Evolutionary conservation across 2,113 vertebrate species (phyloP), one percentile per base, ranked within the genome.

Genomic region (Pomatorhinus ruficollis): DNA sequence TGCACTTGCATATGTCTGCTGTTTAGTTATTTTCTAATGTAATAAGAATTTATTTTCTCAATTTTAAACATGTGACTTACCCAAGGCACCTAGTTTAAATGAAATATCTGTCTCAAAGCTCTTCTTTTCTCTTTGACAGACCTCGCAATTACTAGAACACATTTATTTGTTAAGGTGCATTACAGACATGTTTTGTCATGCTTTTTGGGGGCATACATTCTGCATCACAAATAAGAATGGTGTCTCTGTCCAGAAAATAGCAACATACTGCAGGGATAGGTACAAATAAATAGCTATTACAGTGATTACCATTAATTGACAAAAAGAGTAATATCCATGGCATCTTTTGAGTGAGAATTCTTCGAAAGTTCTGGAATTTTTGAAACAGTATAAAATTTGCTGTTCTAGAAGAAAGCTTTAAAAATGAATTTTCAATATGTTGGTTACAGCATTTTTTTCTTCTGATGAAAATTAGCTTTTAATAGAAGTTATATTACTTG

Each of bases 31-130:
- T 94, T 92, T 77, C 82, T 90, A 89, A 85, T 81, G 66, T 95
- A 93, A 90, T 72, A 95, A 88, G 39, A 74, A 75, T 89, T 93
- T 96, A 76, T 93, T 95, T 89, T 94, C 92, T 89, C 60, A 72
- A 5, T 87, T 72, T 94, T 68, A 90, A 91, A 63, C 68, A 54
- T 77, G 25, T 82, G 59, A 65, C 94, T 96, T 68, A 89, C 89
- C 83, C 90, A 74, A 81, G 89, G 60, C 39, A 90, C 47, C 66
- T 83, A 88, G 39, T 95, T 95, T 95, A 94, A 94, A 91, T 93
- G 74, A 80, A 92, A 87, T 88, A 91, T 93, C 82, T 84, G 39
- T 57, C 87, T 97, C 91, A 91, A 60, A 79, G 84, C 65, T 95
- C 47, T 68, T 44, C 53, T 42, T 52, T 83, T 87, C 66, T 87